Evolutionary conservation across 2,113 vertebrate species (phyloP).

Genomic region (Neodon shergylaensis): DNA sequence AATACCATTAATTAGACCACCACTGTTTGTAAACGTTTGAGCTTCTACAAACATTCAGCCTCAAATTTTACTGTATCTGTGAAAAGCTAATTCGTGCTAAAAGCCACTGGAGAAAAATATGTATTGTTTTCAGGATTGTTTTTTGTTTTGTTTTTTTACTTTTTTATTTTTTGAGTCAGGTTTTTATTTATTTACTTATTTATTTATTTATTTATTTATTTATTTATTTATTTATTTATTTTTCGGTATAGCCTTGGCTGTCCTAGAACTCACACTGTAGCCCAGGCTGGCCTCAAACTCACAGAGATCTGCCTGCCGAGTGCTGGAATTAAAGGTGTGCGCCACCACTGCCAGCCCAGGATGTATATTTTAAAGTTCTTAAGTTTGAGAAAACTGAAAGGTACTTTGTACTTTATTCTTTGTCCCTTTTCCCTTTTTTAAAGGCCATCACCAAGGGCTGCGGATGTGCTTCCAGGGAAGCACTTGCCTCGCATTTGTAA

Average conservation of each 20-base stretch:
- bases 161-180: too few relatives aligned
- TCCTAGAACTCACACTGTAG: too few relatives aligned
- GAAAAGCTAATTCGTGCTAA: slow-evolving; percentile 61
- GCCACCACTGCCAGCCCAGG: too few relatives aligned
- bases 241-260: too few relatives aligned
- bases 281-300: too few relatives aligned
- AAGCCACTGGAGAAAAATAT: slow-evolving; percentile 59
- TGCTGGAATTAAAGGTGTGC: too few relatives aligned
- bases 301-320: too few relatives aligned
- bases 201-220: too few relatives aligned
- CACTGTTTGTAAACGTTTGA: slow-evolving; percentile 29
- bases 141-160: too few relatives aligned
- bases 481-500: background rate
- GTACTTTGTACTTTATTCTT: background rate
- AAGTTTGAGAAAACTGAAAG: slow-evolving; percentile 51
- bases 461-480: background rate
- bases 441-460: background rate
- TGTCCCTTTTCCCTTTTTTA: background rate
- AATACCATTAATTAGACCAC: background rate
- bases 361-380: slow-evolving; percentile 38
- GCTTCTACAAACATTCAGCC: slow-evolving; percentile 38
- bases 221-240: too few relatives aligned
- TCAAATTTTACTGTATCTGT: slow-evolving; percentile 32
- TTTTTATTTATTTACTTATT: too few relatives aligned
- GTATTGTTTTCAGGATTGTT: slow-evolving; percentile 21